phyloP scores from a whole-genome alignment of 1,140 invertebrate genomes.

The Thaumetopoea pityocampa region DNA sequence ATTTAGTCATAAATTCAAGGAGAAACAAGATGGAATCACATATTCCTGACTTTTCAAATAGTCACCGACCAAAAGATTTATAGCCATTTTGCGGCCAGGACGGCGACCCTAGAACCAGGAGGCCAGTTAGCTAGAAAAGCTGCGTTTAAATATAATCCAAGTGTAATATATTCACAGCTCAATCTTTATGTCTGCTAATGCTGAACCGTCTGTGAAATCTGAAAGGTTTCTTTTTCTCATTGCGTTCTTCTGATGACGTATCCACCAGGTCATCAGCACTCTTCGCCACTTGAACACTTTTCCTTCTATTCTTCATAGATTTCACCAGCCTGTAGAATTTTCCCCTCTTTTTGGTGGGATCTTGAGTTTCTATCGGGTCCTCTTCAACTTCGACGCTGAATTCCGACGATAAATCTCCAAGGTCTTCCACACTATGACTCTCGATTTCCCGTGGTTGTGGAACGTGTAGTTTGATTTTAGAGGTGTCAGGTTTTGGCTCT shows the following conservation, averaged over 20 bases:
- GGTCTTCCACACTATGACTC: constrained; percentile 63
- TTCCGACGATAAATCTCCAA: constrained; percentile 69
- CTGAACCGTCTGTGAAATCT: constrained; percentile 68
- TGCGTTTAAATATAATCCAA: background rate
- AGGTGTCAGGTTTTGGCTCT: constrained; percentile 57
- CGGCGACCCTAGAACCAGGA: no score
- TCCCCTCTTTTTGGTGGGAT: constrained; percentile 58
- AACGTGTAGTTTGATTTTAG: constrained; percentile 49
- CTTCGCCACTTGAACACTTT: constrained; percentile 64
- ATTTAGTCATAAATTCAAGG: no score
- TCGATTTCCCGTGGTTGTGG: constrained; percentile 45
- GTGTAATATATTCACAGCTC: constrained; percentile 12
- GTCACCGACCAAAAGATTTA: no score
- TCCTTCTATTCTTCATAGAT: constrained; percentile 66
- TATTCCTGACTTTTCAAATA: no score
- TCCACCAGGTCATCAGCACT: constrained; percentile 59
- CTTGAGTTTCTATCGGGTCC: constrained; percentile 30
- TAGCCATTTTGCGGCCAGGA: no score
- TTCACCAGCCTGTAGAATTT: constrained; percentile 67
- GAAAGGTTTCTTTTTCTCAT: constrained; percentile 62
- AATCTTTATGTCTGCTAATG: constrained; percentile 62
- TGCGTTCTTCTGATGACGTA: constrained; percentile 48
- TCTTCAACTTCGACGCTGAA: constrained; percentile 69
- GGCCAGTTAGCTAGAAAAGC: background rate
- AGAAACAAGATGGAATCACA: no score